Percentiles rank a stretch among this genome's conserved stretches.
phyloP scores from a whole-genome alignment of 2,113 vertebrate species.

The Corythoichthys haematopterus region DNA sequence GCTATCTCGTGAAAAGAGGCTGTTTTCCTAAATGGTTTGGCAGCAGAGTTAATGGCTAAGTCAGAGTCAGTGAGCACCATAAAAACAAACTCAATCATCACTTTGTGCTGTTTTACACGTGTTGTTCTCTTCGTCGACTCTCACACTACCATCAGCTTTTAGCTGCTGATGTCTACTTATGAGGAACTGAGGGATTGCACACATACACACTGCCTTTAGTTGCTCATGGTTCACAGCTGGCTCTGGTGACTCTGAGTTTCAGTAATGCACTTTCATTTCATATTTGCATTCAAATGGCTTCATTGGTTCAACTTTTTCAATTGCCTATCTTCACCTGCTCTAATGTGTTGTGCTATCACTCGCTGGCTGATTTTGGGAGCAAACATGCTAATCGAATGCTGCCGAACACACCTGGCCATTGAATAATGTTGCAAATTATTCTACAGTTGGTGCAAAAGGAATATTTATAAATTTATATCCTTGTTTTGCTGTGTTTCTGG shows the following conservation, averaged over 20 bases:
- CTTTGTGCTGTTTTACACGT: constrained; percentile 34
- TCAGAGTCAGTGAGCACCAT: constrained; percentile 41
- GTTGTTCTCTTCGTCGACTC: not conserved
- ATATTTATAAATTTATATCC: constrained; percentile 10
- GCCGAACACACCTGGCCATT: constrained; percentile 57
- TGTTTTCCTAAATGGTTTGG: constrained; percentile 58
- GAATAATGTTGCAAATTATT: constrained; percentile 45
- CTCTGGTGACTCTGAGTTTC: constrained; percentile 43
- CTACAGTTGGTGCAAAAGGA: constrained; percentile 3
- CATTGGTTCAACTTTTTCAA: constrained; percentile 57
- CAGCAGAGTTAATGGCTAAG: constrained; percentile 52
- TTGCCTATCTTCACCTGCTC: constrained; percentile 55
- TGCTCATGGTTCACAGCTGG: constrained; percentile 49
- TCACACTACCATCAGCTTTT: constrained; percentile 32
- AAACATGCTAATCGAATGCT: constrained; percentile 44
- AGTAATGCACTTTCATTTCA: constrained; percentile 54
- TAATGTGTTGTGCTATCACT: constrained; percentile 1
- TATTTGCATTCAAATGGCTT: constrained; percentile 69
- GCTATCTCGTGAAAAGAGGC: constrained; percentile 38
- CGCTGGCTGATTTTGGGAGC: constrained; percentile 39
- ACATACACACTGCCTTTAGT: constrained; percentile 3
- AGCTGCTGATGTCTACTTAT: constrained; percentile 37
- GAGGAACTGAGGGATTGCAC: not conserved
- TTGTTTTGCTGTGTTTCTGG: constrained; percentile 17
- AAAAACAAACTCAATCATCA: constrained; percentile 44